Evolutionary conservation across 2,113 vertebrate species (phyloP), one percentile per base, ranked within the genome.

Genomic region (Dipodomys spectabilis): DNA sequence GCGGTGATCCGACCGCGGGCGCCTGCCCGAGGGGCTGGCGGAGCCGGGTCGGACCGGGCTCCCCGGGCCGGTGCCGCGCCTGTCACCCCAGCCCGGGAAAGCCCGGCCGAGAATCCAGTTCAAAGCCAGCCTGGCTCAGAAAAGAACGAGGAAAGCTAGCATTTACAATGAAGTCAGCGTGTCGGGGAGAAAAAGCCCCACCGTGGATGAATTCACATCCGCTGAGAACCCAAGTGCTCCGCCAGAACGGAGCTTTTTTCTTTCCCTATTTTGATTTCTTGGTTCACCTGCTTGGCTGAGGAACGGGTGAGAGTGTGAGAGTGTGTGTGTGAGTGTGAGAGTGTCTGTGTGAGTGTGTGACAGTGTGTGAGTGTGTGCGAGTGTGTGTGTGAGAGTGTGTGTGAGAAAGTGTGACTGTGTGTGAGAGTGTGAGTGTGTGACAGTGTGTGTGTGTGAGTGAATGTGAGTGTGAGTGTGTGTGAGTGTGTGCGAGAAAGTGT

Each of bases 311-410:
- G 39, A 39, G 39, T 39, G 53, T 32, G 11, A 0, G 1, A 12
- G 27, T 18, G 15, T 57, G 53, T 57, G 12, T 39, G 35, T 39
- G 35, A 39, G 35, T 39, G 35, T 39, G 35, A 39, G 35, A 2
- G 35, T 35, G 35, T 39, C 3, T 39, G 35, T 39, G 35, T 39
- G 35, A 4, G 35, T 39, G 45, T 39, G 12, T 25, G 65, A n/a
- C n/a, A n/a, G n/a, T n/a, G n/a, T n/a, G 9, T 10, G 15, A 6
- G 39, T 6, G 39, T 39, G 53, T 32, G 11, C 0, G 1, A 12
- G 27, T 18, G 15, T 57, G 53, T 57, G 12, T 39, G 35, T 39
- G 35, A 39, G 35, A n/a, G n/a, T n/a, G n/a, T n/a, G n/a, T 39
- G 35, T 39, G 35, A 39, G 35, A 2, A n/a, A n/a, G n/a, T n/a